Evolutionary conservation across 2,113 vertebrate species (phyloP).

Genomic region (Callorhinus ursinus): DNA sequence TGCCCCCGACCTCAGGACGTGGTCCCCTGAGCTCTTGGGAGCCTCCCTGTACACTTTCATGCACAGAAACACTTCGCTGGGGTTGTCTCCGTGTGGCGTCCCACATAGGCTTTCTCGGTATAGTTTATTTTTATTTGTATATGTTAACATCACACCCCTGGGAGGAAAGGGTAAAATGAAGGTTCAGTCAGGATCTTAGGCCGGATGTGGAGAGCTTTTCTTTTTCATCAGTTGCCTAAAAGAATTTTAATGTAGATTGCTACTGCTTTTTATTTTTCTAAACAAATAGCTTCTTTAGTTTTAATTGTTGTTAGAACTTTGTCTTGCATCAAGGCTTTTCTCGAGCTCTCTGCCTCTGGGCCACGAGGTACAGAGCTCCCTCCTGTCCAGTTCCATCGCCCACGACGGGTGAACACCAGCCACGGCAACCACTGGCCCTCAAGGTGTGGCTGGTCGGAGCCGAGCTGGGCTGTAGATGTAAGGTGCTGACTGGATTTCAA

Average conservation of each 20-base stretch:
- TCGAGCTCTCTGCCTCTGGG: background rate
- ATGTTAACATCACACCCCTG: fast-evolving
- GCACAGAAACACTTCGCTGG: background rate
- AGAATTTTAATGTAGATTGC: background rate
- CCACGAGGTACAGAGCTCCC: background rate
- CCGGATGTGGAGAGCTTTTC: background rate
- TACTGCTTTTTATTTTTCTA: background rate
- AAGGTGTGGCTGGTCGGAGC: fast-evolving
- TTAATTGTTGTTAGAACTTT: background rate
- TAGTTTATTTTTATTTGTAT: background rate
- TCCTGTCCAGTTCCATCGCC: background rate
- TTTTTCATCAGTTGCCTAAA: background rate
- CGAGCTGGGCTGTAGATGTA: background rate
- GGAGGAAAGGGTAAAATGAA: background rate
- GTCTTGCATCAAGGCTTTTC: background rate
- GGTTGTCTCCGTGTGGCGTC: fast-evolving
- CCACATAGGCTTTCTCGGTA: background rate
- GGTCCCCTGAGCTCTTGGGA: background rate
- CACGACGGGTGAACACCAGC: fast-evolving
- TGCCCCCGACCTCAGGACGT: background rate
- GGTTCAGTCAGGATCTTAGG: too few relatives aligned
- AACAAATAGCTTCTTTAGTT: background rate
- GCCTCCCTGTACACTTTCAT: fast-evolving
- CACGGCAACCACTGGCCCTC: background rate
- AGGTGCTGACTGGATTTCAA: background rate